Evolutionary conservation across 2,113 vertebrate species (phyloP).

Genomic region (Beaufortia kweichowensis): DNA sequence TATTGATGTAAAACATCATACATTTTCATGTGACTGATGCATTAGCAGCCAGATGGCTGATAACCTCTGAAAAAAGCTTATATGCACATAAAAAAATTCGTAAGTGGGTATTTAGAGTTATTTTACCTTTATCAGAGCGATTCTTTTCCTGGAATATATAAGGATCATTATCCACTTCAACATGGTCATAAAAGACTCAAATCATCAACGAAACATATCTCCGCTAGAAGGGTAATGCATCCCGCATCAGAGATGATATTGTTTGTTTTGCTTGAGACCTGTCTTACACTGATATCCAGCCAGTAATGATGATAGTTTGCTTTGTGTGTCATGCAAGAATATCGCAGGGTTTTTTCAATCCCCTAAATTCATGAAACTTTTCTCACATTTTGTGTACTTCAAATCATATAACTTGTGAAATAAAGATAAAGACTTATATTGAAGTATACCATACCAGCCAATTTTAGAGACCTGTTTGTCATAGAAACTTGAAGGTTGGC

Average conservation of each 20-base stretch:
- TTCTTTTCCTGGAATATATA: slow-evolving; percentile 1
- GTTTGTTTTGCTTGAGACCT: neutral
- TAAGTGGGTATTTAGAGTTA: neutral
- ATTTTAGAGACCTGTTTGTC: no score
- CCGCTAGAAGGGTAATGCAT: neutral
- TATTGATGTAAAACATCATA: neutral
- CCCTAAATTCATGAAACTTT: neutral
- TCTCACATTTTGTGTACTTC: no score
- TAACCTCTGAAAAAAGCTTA: neutral
- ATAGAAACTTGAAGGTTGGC: no score
- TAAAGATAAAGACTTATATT: no score
- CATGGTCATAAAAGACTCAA: neutral
- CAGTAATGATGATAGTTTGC: neutral
- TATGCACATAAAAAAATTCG: slow-evolving; percentile 4
- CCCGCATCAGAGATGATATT: neutral
- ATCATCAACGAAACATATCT: neutral
- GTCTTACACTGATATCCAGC: neutral
- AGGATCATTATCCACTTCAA: slow-evolving; percentile 21
- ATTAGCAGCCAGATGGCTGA: slow-evolving; percentile 25
- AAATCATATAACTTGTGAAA: no score
- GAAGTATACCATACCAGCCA: no score
- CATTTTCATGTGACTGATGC: slow-evolving; percentile 3
- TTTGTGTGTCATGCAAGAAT: neutral
- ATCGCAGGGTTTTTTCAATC: neutral
- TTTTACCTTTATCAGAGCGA: slow-evolving; percentile 4